Conservation (phyloP, 2,888 invertebrate genomes). For the Eucera pruinosa region DNA sequence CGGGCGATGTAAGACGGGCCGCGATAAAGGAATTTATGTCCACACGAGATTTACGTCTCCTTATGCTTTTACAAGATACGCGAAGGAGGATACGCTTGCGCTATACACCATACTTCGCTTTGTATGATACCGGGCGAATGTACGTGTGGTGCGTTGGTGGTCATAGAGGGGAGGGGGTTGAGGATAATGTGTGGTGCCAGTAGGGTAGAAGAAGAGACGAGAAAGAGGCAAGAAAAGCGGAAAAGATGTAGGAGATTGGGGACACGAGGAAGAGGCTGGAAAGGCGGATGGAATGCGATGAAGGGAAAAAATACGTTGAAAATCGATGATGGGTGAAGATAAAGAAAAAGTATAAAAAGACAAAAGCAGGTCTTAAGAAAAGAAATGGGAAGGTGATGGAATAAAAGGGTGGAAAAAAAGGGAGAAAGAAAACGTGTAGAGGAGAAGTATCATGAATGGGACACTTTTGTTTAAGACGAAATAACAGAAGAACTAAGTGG, state of each 20-base stretch:
- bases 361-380: too few relatives aligned
- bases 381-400: too few relatives aligned
- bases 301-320: not conserved
- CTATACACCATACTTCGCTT: conserved; percentile 22
- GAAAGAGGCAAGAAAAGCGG: not conserved
- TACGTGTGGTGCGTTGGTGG: not conserved
- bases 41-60: conserved; percentile 77
- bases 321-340: not conserved
- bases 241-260: conserved; percentile 8
- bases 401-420: not conserved
- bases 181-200: conserved; percentile 9
- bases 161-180: not conserved
- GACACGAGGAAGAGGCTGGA: not conserved
- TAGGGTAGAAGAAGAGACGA: not conserved
- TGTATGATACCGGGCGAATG: not conserved
- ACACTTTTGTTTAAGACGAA: too few relatives aligned
- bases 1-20: conserved; percentile 63
- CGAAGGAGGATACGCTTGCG: conserved; percentile 47
- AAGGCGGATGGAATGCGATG: not conserved
- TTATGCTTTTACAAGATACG: conserved; percentile 69
- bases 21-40: conserved; percentile 79
- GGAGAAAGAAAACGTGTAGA: not conserved
- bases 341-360: too few relatives aligned
- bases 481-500: too few relatives aligned
- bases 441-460: too few relatives aligned